Evolutionary conservation across 1,140 invertebrate species (phyloP).

Genomic region (Gonatopus flavifemur): DNA sequence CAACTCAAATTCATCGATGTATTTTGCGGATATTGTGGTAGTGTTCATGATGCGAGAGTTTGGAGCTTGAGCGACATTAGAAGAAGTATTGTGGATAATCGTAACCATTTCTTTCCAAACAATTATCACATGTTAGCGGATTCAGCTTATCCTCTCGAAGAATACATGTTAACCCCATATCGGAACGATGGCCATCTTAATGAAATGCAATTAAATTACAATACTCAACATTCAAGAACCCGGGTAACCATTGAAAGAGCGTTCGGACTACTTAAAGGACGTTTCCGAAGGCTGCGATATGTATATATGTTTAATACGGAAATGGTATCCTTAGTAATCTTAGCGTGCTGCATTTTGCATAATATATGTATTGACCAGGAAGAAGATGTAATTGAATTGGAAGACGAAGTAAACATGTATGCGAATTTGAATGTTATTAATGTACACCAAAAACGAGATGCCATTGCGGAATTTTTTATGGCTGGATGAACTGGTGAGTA

Average conservation of each 20-base stretch:
- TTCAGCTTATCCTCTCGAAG: not conserved
- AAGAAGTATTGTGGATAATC: not conserved
- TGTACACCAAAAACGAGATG: not conserved
- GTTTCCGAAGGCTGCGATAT: not conserved
- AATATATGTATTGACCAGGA: not conserved
- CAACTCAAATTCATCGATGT: no score
- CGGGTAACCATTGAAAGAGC: conserved; percentile 1
- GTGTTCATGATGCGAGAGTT: not conserved
- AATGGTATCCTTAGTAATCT: not conserved
- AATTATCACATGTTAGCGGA: not conserved
- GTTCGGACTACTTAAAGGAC: not conserved
- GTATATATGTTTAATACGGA: not conserved
- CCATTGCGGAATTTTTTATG: not conserved
- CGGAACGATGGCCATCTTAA: not conserved
- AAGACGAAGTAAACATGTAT: not conserved
- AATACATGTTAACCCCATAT: not conserved
- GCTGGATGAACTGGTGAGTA: no score
- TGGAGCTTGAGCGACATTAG: not conserved
- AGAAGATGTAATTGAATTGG: not conserved
- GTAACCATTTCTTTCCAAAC: not conserved
- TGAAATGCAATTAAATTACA: not conserved
- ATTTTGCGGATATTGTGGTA: not conserved
- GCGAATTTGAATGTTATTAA: not conserved
- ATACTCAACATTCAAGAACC: not conserved
- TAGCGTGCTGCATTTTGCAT: no score